A percentile compares a stretch with the other conserved stretches of the same genome.
Conservation (phyloP, 2,113 vertebrate genomes). For the Motacilla tschutschensis region DNA sequence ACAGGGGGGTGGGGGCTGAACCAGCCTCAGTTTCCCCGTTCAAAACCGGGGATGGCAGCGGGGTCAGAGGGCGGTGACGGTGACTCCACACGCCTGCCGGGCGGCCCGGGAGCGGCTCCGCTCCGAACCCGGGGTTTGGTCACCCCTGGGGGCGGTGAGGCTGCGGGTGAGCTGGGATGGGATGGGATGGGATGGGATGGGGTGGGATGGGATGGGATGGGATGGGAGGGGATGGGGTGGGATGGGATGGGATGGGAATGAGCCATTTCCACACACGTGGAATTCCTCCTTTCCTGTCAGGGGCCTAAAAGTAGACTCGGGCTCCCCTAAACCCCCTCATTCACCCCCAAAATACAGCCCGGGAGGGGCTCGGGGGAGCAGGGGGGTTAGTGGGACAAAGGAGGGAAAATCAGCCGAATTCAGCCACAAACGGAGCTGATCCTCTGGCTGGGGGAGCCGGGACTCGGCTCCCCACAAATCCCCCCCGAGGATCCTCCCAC, state of each 20-base stretch:
- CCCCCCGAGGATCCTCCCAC: neutral
- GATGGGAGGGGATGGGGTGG: neutral
- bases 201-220: neutral
- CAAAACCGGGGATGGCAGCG: rapidly evolving
- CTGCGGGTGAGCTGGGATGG: neutral
- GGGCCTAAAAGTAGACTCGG: neutral
- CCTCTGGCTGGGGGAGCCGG: rapidly evolving
- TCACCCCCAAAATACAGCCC: rapidly evolving
- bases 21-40: neutral
- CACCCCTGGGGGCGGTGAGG: rapidly evolving
- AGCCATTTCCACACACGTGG: neutral
- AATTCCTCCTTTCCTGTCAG: neutral
- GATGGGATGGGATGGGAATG: neutral
- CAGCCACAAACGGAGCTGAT: neutral
- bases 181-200: neutral
- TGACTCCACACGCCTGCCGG: rapidly evolving
- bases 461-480: rapidly evolving
- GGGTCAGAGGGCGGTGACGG: neutral
- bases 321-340: neutral
- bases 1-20: neutral
- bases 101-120: neutral
- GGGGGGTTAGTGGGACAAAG: neutral
- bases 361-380: too few relatives aligned
- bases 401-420: neutral
- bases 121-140: rapidly evolving